Conservation (phyloP, 2,113 vertebrate genomes). For the Progne subis region DNA sequence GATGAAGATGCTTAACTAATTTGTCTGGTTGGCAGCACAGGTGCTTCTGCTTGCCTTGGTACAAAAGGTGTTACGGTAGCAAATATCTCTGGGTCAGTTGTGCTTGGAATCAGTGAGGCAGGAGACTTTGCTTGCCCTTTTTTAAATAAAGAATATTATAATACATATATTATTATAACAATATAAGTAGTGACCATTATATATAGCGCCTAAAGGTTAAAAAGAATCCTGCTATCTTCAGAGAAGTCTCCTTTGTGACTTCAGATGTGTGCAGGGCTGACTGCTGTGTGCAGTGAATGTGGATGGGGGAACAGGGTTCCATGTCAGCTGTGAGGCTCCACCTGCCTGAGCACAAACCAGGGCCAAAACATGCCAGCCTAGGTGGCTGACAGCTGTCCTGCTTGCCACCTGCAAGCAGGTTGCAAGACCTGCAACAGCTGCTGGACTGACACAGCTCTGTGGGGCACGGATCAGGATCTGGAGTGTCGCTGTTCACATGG, state of each 20-base stretch:
- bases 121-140: slow-evolving; percentile 7
- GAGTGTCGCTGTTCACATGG: neutral
- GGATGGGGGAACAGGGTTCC: neutral
- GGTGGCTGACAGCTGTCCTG: neutral
- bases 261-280: neutral
- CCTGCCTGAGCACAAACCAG: neutral
- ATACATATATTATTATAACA: slow-evolving; percentile 42
- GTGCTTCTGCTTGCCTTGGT: neutral
- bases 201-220: slow-evolving; percentile 17
- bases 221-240: neutral
- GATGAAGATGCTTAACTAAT: neutral
- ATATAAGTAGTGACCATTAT: slow-evolving; percentile 42
- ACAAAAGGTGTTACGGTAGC: neutral
- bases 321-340: neutral
- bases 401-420: no score
- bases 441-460: neutral
- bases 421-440: neutral
- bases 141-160: slow-evolving; percentile 41
- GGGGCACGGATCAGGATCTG: neutral
- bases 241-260: neutral
- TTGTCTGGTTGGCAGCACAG: neutral
- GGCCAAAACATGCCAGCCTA: neutral
- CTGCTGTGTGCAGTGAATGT: neutral
- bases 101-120: neutral
- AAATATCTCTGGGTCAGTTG: neutral